Base-by-base conservation (phyloP, 2,797 vertebrate species). In the Brachyrhaphis roseni region DNA sequence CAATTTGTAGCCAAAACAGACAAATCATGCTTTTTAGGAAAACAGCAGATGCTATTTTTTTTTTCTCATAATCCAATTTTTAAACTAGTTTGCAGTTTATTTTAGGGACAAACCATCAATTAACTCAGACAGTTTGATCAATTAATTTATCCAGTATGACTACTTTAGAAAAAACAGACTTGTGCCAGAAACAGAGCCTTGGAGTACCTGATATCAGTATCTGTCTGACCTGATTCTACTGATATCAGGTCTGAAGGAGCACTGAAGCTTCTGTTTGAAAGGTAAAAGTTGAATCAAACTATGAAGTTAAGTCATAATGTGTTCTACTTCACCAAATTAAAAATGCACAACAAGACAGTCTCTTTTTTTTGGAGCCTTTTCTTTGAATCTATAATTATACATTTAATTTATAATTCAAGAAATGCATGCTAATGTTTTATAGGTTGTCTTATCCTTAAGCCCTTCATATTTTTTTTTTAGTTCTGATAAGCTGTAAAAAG, bases 321-420 rank as follows among this genome's bases (percentile, higher is more conserved):
- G 23, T 26, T n/a, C 23, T 11, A 43, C 20, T 41, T 70, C 39
- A 66, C 18, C 36, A n/a, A 70, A 23, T 12, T 13, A 43, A 10
- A 41, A 26, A 26, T 70, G 3, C 1, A 23, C 64, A 68, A 68
- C 5, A 43, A 13, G 2, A 34, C 5, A 1, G 13, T 4, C 13
- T 5, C 10, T 23, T 41, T 64, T 64, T 46, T 68, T 68, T 11
- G 8, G 36, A 79, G 59, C 78, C 80, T 78, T 87, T 82, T 79
- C 87, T 76, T 80, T 86, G 91, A 77, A 5, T n/a, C 66, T 2
- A 20, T 8, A 92, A 86, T 91, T 89, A 89, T 91, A 74, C 71
- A 92, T 89, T 83, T 85, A 70, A 34, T 81, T 84, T 72, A 88
- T 90, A 87, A 91, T 92, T 90, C 77, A 90, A 90, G 83, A 91